Evolutionary conservation across 2,113 vertebrate genomes (phyloP).

Genomic region (Crotalus tigris): DNA sequence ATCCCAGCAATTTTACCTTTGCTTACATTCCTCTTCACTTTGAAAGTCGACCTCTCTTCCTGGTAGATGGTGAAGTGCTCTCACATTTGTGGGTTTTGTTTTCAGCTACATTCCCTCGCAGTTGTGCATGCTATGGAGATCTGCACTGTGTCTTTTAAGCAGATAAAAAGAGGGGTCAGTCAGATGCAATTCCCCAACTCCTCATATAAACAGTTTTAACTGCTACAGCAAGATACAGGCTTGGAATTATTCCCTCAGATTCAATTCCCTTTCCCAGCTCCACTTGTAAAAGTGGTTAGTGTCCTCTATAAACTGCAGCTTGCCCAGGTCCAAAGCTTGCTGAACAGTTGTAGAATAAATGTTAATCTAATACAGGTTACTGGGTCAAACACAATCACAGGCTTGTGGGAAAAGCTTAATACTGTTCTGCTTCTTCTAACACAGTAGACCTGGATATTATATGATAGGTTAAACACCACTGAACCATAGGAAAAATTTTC

Average conservation of each 20-base stretch:
- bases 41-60: constrained; percentile 45
- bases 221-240: constrained; percentile 75
- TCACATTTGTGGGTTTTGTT: constrained; percentile 59
- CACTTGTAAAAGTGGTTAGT: constrained; percentile 82
- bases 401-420: constrained; percentile 86
- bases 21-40: constrained; percentile 58
- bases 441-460: constrained; percentile 83
- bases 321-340: constrained; percentile 74
- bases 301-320: constrained; percentile 79
- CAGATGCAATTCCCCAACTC: constrained; percentile 78
- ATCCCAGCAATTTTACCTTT: constrained; percentile 55
- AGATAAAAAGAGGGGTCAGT: constrained; percentile 82
- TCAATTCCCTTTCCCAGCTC: constrained; percentile 82
- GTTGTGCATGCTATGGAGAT: constrained; percentile 66
- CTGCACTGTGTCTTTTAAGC: constrained; percentile 80
- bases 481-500: constrained; percentile 81
- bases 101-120: constrained; percentile 64
- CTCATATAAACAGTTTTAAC: constrained; percentile 82
- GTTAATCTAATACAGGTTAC: constrained; percentile 88
- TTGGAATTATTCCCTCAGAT: constrained; percentile 81
- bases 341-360: constrained; percentile 83
- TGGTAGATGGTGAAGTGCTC: constrained; percentile 45
- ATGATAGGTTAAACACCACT: constrained; percentile 84
- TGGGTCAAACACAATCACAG: constrained; percentile 84
- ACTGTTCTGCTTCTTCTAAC: constrained; percentile 82